Conservation (phyloP, 2,113 vertebrate species). For the Halichoerus grypus region DNA sequence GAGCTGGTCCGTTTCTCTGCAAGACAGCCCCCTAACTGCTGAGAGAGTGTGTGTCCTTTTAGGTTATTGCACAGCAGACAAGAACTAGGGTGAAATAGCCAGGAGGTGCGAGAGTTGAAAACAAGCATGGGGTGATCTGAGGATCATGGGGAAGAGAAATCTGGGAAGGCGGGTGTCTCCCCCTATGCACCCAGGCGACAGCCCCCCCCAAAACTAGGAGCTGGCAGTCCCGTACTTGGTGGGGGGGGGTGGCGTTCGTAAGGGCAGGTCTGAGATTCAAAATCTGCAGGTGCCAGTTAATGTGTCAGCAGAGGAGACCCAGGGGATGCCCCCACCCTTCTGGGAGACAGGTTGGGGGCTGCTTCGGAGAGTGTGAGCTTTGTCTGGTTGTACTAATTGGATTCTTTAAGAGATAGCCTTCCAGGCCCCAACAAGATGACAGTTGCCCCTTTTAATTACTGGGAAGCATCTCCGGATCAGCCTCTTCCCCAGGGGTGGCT, state of each 20-base stretch:
- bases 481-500: not conserved
- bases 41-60: not conserved
- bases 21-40: too few species aligned
- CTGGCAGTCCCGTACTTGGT: accelerated
- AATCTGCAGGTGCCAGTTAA: accelerated
- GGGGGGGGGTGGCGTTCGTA: too few species aligned
- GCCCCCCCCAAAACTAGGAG: not conserved
- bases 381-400: not conserved
- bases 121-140: too few species aligned
- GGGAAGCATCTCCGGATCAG: not conserved
- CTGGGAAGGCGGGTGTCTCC: too few species aligned
- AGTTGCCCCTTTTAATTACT: not conserved
- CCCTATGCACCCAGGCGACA: not conserved
- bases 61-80: accelerated
- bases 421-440: accelerated
- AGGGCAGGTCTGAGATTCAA: too few species aligned
- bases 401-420: not conserved
- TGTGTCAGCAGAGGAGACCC: not conserved
- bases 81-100: not conserved
- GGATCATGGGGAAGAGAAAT: too few species aligned
- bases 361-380: not conserved
- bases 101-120: not conserved
- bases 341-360: not conserved
- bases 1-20: not conserved
- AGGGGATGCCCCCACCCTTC: accelerated